Evolutionary conservation across 2,888 invertebrate species (phyloP).

Genomic region (Silvanus unidentatus): DNA sequence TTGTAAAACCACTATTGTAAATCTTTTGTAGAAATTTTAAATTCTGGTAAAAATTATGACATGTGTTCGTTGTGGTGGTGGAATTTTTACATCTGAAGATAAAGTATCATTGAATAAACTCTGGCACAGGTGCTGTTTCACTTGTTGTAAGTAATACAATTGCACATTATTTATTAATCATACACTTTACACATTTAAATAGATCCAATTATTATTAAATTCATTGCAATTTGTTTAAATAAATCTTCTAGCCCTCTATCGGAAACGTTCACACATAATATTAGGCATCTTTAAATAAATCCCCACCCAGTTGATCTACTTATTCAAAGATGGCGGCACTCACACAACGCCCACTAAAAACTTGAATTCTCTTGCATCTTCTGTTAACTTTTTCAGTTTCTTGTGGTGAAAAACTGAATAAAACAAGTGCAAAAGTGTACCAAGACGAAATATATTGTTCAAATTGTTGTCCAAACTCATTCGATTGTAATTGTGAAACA

Average conservation of each 20-base stretch:
- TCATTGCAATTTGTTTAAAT: too few relatives aligned
- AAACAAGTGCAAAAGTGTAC: slow-evolving; percentile 28
- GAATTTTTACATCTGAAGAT: slow-evolving; percentile 27
- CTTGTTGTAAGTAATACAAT: slow-evolving; percentile 30
- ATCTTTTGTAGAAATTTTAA: too few relatives aligned
- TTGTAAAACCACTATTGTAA: too few relatives aligned
- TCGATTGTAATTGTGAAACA: slow-evolving; percentile 1
- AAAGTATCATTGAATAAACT: slow-evolving; percentile 32
- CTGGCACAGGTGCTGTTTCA: slow-evolving; percentile 34
- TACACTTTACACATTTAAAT: neutral
- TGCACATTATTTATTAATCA: neutral
- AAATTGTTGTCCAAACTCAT: slow-evolving; percentile 11
- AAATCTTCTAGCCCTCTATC: too few relatives aligned
- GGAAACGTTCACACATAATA: too few relatives aligned
- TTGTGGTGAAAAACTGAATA: slow-evolving; percentile 16
- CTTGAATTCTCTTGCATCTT: too few relatives aligned
- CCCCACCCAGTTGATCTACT: too few relatives aligned
- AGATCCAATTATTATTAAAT: neutral
- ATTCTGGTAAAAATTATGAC: slow-evolving; percentile 21
- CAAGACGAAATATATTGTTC: slow-evolving; percentile 30
- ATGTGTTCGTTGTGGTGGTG: slow-evolving; percentile 31
- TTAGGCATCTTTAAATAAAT: too few relatives aligned
- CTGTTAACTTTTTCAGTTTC: too few relatives aligned
- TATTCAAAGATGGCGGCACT: too few relatives aligned
- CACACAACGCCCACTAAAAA: too few relatives aligned